Base-by-base conservation (phyloP, 2,113 vertebrate genomes). In the Azemiops feae region DNA sequence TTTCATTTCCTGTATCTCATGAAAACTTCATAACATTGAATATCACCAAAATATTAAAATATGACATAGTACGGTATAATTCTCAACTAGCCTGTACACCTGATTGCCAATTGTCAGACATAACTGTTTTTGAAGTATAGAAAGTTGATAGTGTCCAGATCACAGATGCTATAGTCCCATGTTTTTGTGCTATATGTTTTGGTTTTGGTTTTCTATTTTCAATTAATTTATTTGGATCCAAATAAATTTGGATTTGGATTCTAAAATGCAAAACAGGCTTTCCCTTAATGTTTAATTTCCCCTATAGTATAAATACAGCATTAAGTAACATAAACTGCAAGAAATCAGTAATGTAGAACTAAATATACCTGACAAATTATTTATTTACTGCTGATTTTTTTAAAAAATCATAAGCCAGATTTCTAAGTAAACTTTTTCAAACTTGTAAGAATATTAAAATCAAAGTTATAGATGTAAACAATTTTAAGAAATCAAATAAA, bases 1-100 rank as follows among this genome's bases (percentile, higher is more conserved):
- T 50, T 92, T 14, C 30, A 50, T 47, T 69, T 74, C 52, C 91
- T 95, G 81, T 93, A 95, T 39, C 10, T 81, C 50, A 43, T 52
- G 64, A 30, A 91, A 53, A 91, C 14, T 91, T 39, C 3, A 85
- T 30, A 39, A 91, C 39, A 23, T 6, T 91, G 30, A 91, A 55
- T 14, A 39, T 20, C 14, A 39, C 53, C 81, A 74, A 85, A 25
- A 85, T 43, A 45, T 85, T 54, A 69, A 69, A 69, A 18, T 86
- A 81, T 39, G 52, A 20, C 8, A 43, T 39, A 81, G 74, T 81
- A 39, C 74, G 20, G 18, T 39, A 53, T 69, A 54, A 85, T 55
- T 69, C 64, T 69, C 6, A 53, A 25, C 52, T 55, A 52, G 58
- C 9, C 4, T 69, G 18, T 60, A 39, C 23, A 9, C 14, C n/a